phyloP scores from a whole-genome alignment of 2,888 invertebrate genomes.

The Frankliniella intonsa region DNA sequence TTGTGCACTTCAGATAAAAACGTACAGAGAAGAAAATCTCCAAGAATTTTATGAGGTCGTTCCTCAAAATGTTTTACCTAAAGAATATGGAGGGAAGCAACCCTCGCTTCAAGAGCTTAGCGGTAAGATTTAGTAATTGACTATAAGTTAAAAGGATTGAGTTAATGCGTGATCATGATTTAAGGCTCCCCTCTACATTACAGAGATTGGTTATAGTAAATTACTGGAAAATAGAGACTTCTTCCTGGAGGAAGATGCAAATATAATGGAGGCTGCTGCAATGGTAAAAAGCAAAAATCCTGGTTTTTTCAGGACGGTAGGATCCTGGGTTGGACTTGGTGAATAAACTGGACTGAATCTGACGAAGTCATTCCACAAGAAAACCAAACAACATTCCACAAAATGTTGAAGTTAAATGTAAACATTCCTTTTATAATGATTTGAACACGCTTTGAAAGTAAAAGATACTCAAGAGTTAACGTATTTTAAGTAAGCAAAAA shows the following conservation, averaged over 20 bases:
- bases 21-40: constrained; percentile 33
- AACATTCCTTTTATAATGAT: background rate
- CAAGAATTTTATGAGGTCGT: constrained; percentile 37
- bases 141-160: background rate
- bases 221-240: constrained; percentile 36
- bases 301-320: background rate
- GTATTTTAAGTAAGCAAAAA: background rate
- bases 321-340: background rate
- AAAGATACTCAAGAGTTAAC: too few relatives aligned
- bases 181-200: background rate
- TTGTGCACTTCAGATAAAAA: constrained; percentile 31
- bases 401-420: background rate
- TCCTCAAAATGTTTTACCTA: constrained; percentile 37
- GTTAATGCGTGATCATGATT: background rate
- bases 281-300: background rate
- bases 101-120: constrained; percentile 36
- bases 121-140: constrained; percentile 33
- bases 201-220: constrained; percentile 35
- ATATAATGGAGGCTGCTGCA: background rate
- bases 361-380: background rate
- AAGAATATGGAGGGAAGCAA: constrained; percentile 39
- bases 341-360: background rate
- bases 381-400: background rate
- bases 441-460: too few relatives aligned
- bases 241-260: constrained; percentile 39